Evolutionary conservation across 2,113 vertebrate genomes (phyloP), one percentile per base, ranked within the genome.

Genomic region (Tichodroma muraria): DNA sequence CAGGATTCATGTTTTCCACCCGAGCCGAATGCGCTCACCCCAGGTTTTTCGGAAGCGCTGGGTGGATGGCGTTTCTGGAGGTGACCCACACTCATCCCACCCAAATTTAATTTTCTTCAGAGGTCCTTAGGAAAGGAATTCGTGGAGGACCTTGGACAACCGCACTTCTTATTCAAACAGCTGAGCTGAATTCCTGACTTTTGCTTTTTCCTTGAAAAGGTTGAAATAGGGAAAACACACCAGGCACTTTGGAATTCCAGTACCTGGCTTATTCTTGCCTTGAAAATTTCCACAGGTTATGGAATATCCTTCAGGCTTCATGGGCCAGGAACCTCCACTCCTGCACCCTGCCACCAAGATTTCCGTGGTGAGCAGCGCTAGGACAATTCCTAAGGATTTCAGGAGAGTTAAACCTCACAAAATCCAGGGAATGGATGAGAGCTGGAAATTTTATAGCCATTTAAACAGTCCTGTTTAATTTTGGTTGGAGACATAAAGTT

Each of bases 281-380:
- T 28, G 57, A 50, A 66, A 75, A 47, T 5, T 45, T 31, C 30
- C 21, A 27, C 5, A n/a, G 13, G 3, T 44, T 90, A 68, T 82
- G 38, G 50, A 69, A 75, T 40, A 23, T 25, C 8, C 20, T 50
- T 56, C 25, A 40, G 65, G 15, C 16, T 81, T 52, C 8, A 0
- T 2, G 3, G 9, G 5, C 6, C 28, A 47, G 68, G 56, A 81
- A 38, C 6, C 25, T 70, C 28, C 30, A 7, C 28, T 53, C 40
- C 47, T 9, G 25, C 63, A 38, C 3, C 15, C 15, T 52, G 23
- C 15, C 60, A 33, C 60, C 31, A 63, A 54, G 27, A 9, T 53
- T 28, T 63, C 12, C 0, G 0, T 13, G 12, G 19, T 33, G 81
- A 56, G 38, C 4, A 22, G 8, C 0, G 2, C 9, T 8, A 13